Evolutionary conservation across 2,888 invertebrate species (phyloP), one percentile per base, ranked within the genome.

Genomic region (Macrosoma leucophasiata): DNA sequence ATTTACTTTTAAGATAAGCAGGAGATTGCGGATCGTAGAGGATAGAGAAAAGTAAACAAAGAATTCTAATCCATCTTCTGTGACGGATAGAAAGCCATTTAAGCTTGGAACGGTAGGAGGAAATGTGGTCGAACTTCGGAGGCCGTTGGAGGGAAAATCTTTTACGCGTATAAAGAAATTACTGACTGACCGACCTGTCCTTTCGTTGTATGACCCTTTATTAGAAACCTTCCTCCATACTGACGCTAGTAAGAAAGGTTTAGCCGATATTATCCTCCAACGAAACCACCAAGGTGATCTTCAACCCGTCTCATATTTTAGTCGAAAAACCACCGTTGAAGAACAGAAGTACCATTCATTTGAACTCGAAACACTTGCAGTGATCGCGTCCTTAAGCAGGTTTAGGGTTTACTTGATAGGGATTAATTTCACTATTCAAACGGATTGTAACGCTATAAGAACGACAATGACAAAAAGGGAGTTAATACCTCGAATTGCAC

Each of bases 271-370:
- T 8, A 10, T 27, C 3, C 12, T 27, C 11, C 27, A 27, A 27
- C 18, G 27, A 9, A 27, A 18, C 9, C 15, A 10, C 12, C 15
- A 11, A 10, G 27, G 17, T 18, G 18, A 6, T 10, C 11, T 27
- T 7, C 27, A 27, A 27, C 27, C 27, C 4, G 27, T 27, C n/a
- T 27, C 27, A 3, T 27, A 27, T 14, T 36, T 36, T 15, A 28
- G 36, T 17, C 21, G 27, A 8, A 36, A 36, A 19, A 36, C 36
- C 3, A 36, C 46, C 2, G 19, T 31, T 3, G 41, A 48, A 2
- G 46, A 50, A 30, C 33, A 39, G 26, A 40, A 46, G 19, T 41
- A 41, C 4, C 45, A 46, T 18, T 39, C 46, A 5, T 48, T 41
- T 21, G 49, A 51, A 10, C 18, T 52, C 2, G 46, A 51, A 15